These are phyloP conservation scores for Leucophenga varia DNA, from an alignment of 1,140 invertebrate species.

Conservation along the genomic window DNA sequence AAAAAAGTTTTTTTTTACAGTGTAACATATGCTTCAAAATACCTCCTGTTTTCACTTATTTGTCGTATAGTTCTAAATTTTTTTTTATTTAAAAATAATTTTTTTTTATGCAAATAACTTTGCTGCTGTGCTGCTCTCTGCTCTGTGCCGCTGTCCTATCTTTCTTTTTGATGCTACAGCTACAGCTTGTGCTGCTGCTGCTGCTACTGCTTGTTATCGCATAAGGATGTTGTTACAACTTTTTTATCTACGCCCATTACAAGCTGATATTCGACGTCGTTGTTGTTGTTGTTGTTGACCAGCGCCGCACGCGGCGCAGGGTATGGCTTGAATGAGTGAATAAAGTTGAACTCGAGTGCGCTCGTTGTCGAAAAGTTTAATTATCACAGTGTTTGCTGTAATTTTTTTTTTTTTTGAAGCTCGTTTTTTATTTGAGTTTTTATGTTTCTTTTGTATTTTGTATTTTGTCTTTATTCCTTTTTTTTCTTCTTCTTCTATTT, in stretches of 20 bases:
- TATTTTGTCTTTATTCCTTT: no score
- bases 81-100: no score
- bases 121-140: slow-evolving; percentile 25
- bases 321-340: neutral
- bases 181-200: slow-evolving; percentile 2
- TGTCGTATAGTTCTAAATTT: no score
- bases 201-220: slow-evolving; percentile 37
- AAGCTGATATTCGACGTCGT: slow-evolving; percentile 9
- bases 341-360: slow-evolving; percentile 1
- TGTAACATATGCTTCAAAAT: no score
- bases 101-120: slow-evolving; percentile 37
- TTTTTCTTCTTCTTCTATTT: no score
- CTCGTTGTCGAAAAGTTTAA: slow-evolving; percentile 50
- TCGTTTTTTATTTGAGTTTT: slow-evolving; percentile 7
- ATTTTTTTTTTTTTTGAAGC: no score
- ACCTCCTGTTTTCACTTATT: no score
- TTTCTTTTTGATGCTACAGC: neutral
- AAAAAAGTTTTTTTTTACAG: no score
- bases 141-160: slow-evolving; percentile 12
- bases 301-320: neutral
- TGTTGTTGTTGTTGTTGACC: neutral
- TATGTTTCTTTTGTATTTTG: neutral
- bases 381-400: slow-evolving; percentile 39
- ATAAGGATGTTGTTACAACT: slow-evolving; percentile 53
- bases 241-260: slow-evolving; percentile 19